phyloP scores from a whole-genome alignment of 2,113 vertebrate genomes.

The Perccottus glenii region DNA sequence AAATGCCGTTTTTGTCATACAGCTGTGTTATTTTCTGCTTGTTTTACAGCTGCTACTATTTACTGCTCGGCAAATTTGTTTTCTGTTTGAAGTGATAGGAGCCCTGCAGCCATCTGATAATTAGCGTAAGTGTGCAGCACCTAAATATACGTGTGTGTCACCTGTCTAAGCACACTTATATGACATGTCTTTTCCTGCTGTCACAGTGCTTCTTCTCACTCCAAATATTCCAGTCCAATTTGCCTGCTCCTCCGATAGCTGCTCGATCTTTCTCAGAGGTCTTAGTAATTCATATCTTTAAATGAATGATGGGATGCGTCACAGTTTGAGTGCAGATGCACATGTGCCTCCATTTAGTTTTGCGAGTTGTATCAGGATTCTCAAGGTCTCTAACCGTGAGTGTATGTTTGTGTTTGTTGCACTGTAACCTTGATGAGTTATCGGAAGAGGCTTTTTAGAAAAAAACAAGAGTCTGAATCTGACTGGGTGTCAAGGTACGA shows the following conservation, averaged over 20 bases:
- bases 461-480: slow-evolving; percentile 61
- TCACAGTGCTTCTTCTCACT: slow-evolving; percentile 37
- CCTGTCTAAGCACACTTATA: slow-evolving; percentile 43
- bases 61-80: slow-evolving; percentile 16
- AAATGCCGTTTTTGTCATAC: not conserved
- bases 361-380: slow-evolving; percentile 27
- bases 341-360: slow-evolving; percentile 14
- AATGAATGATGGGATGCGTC: slow-evolving; percentile 29
- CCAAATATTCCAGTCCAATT: slow-evolving; percentile 57
- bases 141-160: slow-evolving; percentile 18
- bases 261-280: not conserved
- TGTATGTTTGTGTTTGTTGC: slow-evolving; percentile 25
- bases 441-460: slow-evolving; percentile 61
- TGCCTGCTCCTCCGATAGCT: slow-evolving; percentile 23
- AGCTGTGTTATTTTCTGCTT: not conserved
- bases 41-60: slow-evolving; percentile 12
- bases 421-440: slow-evolving; percentile 47
- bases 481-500: slow-evolving; percentile 64
- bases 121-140: slow-evolving; percentile 13
- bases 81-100: slow-evolving; percentile 31
- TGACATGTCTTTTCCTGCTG: slow-evolving; percentile 50
- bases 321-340: slow-evolving; percentile 2
- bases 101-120: slow-evolving; percentile 23
- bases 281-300: slow-evolving; percentile 18
- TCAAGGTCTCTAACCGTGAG: slow-evolving; percentile 21